Conservation (phyloP, 2,888 invertebrate genomes). For the Timandra comae region DNA sequence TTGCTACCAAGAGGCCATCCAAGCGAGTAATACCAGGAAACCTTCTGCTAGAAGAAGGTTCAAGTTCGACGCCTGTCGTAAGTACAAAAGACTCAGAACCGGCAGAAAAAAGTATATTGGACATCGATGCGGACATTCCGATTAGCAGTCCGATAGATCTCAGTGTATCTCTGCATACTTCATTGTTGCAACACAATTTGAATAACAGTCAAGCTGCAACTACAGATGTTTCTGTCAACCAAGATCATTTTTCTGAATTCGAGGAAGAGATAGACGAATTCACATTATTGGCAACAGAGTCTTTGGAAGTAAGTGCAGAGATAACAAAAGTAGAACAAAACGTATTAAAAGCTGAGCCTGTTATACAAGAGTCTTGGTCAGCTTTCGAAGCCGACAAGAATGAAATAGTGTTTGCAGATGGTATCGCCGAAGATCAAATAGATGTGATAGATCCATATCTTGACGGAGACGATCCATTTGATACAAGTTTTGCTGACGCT, state of each 20-base stretch:
- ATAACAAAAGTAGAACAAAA: conserved; percentile 61
- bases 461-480: conserved; percentile 87
- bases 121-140: conserved; percentile 83
- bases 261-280: conserved; percentile 87
- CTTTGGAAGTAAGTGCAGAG: conserved; percentile 77
- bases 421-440: conserved; percentile 65
- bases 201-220: conserved; percentile 28
- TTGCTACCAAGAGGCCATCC: conserved; percentile 67
- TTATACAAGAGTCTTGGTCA: conserved; percentile 78
- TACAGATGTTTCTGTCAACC: conserved; percentile 16
- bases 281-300: conserved; percentile 86
- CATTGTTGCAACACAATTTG: conserved; percentile 65
- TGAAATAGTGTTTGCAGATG: conserved; percentile 62
- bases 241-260: conserved; percentile 32
- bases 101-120: conserved; percentile 81
- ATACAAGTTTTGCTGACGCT: conserved; percentile 88
- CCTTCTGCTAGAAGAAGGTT: conserved; percentile 80
- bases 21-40: conserved; percentile 81
- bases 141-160: conserved; percentile 84
- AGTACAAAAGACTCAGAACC: conserved; percentile 76
- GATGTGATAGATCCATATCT: conserved; percentile 65
- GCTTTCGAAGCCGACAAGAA: conserved; percentile 78
- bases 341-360: conserved; percentile 57
- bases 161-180: conserved; percentile 79
- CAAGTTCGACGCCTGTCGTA: conserved; percentile 27